Conservation (phyloP, 2,888 invertebrate genomes). For the Ormyrus thymus region DNA sequence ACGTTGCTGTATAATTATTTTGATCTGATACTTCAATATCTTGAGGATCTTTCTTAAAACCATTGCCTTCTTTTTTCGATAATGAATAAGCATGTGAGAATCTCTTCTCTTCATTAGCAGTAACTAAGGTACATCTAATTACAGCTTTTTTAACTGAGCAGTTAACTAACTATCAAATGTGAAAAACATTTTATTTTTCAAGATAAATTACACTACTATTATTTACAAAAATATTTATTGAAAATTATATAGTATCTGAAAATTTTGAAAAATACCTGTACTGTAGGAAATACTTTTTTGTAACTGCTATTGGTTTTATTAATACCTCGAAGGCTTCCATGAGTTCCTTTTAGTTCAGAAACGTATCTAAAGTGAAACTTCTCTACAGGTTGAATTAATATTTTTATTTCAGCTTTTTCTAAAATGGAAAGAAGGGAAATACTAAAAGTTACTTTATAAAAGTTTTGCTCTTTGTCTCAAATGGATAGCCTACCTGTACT, state of each 20-base stretch:
- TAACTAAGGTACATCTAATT: conserved; percentile 84
- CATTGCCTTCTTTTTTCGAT: conserved; percentile 79
- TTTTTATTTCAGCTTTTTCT: conserved; percentile 74
- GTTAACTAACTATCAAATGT: conserved; percentile 75
- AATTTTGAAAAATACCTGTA: conserved; percentile 77
- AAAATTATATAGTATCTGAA: neutral
- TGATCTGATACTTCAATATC: conserved; percentile 77
- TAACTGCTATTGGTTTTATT: conserved; percentile 77
- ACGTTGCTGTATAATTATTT: conserved; percentile 81
- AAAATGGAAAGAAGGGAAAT: no score
- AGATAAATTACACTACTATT: neutral
- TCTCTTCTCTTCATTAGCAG: conserved; percentile 77
- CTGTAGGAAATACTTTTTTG: conserved; percentile 84
- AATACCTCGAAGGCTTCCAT: conserved; percentile 85
- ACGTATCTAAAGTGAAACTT: conserved; percentile 90
- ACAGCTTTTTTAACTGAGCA: conserved; percentile 77
- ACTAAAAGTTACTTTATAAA: no score
- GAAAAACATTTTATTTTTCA: neutral
- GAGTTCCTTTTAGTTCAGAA: conserved; percentile 88
- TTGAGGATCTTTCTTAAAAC: conserved; percentile 83
- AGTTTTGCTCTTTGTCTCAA: neutral
- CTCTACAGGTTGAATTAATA: conserved; percentile 85
- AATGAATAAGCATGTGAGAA: conserved; percentile 84
- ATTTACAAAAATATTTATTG: neutral
- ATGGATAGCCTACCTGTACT: no score